These are phyloP conservation scores for Grantiella picta DNA, from an alignment of 2,113 vertebrate species.

Conservation along the genomic window DNA sequence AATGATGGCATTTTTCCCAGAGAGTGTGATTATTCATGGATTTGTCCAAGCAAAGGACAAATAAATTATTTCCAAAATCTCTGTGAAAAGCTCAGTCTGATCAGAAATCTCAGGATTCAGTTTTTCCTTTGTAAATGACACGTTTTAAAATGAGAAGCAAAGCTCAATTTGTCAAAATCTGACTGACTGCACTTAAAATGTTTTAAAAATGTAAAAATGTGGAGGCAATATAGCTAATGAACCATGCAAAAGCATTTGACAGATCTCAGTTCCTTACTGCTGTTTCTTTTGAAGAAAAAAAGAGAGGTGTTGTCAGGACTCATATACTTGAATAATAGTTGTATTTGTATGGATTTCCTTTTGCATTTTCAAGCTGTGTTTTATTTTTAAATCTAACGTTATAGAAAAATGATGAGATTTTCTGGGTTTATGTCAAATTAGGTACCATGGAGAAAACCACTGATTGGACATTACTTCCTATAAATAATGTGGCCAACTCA, in stretches of 20 bases:
- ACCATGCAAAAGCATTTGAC: conserved; percentile 17
- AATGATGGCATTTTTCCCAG: not conserved
- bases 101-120: not conserved
- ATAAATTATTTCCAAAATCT: conserved; percentile 5
- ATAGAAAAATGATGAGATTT: not conserved
- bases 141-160: conserved; percentile 35
- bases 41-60: conserved; percentile 19
- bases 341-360: not conserved
- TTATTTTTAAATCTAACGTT: not conserved
- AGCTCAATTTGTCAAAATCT: conserved; percentile 30
- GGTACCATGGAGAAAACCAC: not conserved
- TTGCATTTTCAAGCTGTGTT: not conserved
- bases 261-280: conserved; percentile 26
- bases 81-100: not conserved
- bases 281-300: conserved; percentile 11
- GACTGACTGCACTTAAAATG: conserved; percentile 33
- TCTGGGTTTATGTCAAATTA: not conserved
- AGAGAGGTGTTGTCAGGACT: conserved; percentile 23
- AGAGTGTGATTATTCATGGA: not conserved
- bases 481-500: not conserved
- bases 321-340: not conserved
- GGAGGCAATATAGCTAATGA: conserved; percentile 61
- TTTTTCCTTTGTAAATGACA: conserved; percentile 1
- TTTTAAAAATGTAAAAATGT: conserved; percentile 34
- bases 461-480: not conserved